A percentile compares a stretch with the other conserved stretches of the same genome.
These are phyloP conservation scores for Neuroscelio doddi DNA, from an alignment of 2,888 invertebrate genomes.

Conservation along the genomic window DNA sequence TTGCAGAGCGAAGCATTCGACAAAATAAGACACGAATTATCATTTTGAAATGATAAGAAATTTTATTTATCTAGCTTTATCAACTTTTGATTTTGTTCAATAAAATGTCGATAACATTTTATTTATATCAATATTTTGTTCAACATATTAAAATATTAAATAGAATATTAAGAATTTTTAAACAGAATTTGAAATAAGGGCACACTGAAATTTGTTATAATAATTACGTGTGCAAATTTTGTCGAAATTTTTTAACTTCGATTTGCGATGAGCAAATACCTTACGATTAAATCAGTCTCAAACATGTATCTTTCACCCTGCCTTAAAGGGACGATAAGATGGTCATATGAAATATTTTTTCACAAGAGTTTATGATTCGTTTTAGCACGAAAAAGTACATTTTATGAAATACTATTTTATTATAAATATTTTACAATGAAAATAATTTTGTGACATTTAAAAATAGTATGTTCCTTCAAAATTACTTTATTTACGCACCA, in stretches of 20 bases:
- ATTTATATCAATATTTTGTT: background rate
- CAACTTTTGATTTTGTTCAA: too few relatives aligned
- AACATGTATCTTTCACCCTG: conserved; percentile 61
- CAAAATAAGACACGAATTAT: background rate
- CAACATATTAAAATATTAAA: background rate
- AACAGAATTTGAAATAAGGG: background rate
- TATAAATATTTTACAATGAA: too few relatives aligned
- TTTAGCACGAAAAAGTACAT: background rate
- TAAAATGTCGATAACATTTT: background rate
- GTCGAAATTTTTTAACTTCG: too few relatives aligned
- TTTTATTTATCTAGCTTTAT: too few relatives aligned
- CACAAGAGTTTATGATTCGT: conserved; percentile 30
- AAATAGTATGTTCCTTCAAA: background rate
- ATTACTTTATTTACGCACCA: background rate
- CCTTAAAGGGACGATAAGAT: conserved; percentile 63
- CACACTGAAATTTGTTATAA: too few relatives aligned
- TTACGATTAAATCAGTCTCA: conserved; percentile 67
- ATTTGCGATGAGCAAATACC: conserved; percentile 50
- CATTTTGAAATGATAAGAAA: too few relatives aligned
- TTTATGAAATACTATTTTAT: background rate
- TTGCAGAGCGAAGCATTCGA: conserved; percentile 30
- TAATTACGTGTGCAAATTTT: too few relatives aligned
- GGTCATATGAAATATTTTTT: conserved; percentile 62
- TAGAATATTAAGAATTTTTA: background rate
- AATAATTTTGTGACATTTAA: background rate